phyloP scores from a whole-genome alignment of 2,888 invertebrate species.

The Cremastobaeus sp. region DNA sequence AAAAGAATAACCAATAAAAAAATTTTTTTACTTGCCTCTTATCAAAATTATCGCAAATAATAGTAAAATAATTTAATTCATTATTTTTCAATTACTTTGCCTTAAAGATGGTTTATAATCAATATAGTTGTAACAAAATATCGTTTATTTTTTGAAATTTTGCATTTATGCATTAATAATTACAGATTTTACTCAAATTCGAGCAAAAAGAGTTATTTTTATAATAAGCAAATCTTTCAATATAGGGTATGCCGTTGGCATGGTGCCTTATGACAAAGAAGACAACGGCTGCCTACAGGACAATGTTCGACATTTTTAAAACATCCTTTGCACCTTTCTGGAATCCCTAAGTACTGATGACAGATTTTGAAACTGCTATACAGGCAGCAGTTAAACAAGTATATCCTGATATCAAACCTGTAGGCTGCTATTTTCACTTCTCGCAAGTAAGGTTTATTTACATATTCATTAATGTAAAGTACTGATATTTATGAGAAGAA shows the following conservation, averaged over 20 bases:
- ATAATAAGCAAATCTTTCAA: not conserved
- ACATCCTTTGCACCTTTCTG: not conserved
- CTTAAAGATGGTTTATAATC: too few relatives aligned
- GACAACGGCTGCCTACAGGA: not conserved
- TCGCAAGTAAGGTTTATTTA: not conserved
- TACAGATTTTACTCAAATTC: not conserved
- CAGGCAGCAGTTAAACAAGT: not conserved
- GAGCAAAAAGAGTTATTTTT: not conserved
- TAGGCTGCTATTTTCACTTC: not conserved
- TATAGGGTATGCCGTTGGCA: not conserved
- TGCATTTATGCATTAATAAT: not conserved
- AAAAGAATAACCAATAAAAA: too few relatives aligned
- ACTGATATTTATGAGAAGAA: too few relatives aligned
- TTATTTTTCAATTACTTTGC: too few relatives aligned
- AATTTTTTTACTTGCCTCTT: too few relatives aligned
- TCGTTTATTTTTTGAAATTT: too few relatives aligned
- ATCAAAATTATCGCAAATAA: too few relatives aligned
- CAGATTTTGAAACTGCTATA: conserved; percentile 1
- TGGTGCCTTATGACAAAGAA: not conserved
- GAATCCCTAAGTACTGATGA: not conserved
- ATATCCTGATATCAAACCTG: not conserved
- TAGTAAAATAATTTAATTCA: too few relatives aligned
- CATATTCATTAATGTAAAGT: too few relatives aligned
- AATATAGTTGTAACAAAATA: too few relatives aligned
- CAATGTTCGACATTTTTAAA: not conserved